Evolutionary conservation across 2,113 vertebrate species (phyloP).

Genomic region (Jacana jacana): DNA sequence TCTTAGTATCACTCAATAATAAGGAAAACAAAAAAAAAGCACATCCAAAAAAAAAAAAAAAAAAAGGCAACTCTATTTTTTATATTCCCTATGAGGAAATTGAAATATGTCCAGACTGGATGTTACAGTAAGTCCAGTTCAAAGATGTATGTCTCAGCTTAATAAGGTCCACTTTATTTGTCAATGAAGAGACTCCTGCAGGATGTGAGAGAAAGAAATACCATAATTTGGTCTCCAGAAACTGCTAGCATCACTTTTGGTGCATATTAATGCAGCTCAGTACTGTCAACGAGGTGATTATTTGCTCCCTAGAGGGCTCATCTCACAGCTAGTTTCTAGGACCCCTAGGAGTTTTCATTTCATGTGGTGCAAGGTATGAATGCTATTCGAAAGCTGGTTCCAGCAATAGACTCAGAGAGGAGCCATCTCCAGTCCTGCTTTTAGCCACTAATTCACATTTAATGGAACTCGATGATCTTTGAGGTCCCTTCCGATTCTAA

Average conservation of each 20-base stretch:
- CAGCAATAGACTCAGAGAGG: neutral
- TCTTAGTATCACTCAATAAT: neutral
- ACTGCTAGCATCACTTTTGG: conserved; percentile 28
- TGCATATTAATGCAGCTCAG: conserved; percentile 63
- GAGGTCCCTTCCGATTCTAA: too few relatives aligned
- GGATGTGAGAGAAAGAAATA: conserved; percentile 28
- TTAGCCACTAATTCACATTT: neutral
- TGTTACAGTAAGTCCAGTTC: conserved; percentile 5
- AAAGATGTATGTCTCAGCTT: conserved; percentile 32
- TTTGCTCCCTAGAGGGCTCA: conserved; percentile 62
- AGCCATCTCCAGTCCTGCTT: neutral
- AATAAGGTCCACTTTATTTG: conserved; percentile 62
- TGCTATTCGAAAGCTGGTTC: neutral
- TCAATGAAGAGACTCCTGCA: conserved; percentile 31
- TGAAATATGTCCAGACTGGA: neutral
- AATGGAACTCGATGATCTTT: too few relatives aligned
- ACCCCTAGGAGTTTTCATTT: conserved; percentile 37
- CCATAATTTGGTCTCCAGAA: conserved; percentile 43
- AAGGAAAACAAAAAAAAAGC: neutral
- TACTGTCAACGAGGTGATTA: conserved; percentile 67
- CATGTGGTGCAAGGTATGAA: neutral
- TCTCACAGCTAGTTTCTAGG: conserved; percentile 35
- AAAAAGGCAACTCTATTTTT: neutral
- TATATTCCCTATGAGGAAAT: neutral
- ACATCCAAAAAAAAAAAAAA: neutral